phyloP scores from a whole-genome alignment of 2,888 invertebrate genomes.

The Caenorhabditis zanzibari region DNA sequence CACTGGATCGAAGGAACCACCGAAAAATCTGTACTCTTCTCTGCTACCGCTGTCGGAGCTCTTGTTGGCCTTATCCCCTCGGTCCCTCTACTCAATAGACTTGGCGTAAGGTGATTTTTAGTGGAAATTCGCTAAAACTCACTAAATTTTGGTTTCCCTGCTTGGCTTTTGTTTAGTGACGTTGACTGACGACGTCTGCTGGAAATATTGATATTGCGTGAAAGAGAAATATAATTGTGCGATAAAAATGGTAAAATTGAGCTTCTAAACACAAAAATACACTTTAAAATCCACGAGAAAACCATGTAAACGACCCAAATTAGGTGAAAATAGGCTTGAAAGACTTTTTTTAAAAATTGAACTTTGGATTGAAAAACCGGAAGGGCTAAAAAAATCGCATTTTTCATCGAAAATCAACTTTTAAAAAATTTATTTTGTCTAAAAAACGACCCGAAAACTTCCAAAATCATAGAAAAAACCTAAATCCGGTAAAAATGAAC shows the following conservation, averaged over 20 bases:
- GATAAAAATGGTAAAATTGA: background rate
- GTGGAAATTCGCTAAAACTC: background rate
- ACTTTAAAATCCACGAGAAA: too few relatives aligned
- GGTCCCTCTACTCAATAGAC: constrained; percentile 39
- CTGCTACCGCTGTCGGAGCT: constrained; percentile 58
- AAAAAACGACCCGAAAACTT: too few relatives aligned
- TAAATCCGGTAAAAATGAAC: too few relatives aligned
- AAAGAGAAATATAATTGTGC: background rate
- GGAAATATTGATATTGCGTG: background rate
- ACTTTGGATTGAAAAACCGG: too few relatives aligned
- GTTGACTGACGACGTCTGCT: constrained; percentile 8
- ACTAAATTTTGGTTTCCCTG: background rate
- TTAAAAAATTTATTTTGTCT: too few relatives aligned
- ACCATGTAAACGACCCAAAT: too few relatives aligned
- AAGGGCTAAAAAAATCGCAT: too few relatives aligned
- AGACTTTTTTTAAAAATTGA: too few relatives aligned
- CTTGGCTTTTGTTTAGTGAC: constrained; percentile 3
- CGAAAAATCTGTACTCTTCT: constrained; percentile 56
- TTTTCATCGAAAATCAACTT: too few relatives aligned
- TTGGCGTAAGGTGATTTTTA: constrained; percentile 48
- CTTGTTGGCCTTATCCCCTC: constrained; percentile 55
- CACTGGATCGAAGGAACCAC: constrained; percentile 63
- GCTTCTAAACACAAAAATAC: too few relatives aligned
- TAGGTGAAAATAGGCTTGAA: too few relatives aligned
- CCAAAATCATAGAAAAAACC: too few relatives aligned